A percentile compares a stretch with the other conserved stretches of the same genome.
Conservation (phyloP, 2,113 vertebrate species). For the Choloepus hoffmanni region DNA sequence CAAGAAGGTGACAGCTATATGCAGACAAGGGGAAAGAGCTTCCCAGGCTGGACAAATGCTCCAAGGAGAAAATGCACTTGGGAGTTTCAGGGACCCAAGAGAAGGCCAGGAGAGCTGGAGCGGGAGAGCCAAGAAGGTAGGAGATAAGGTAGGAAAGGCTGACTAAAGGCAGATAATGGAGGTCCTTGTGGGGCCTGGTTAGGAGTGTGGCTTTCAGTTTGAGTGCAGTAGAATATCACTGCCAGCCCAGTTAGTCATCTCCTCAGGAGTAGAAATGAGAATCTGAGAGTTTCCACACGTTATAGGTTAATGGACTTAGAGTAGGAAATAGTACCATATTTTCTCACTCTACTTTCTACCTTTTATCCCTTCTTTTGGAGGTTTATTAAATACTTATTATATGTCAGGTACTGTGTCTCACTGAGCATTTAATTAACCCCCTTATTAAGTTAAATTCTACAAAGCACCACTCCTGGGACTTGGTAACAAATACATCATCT, state of each 20-base stretch:
- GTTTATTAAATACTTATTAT: neutral
- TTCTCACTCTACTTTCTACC: neutral
- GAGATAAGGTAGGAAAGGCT: neutral
- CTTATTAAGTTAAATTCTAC: neutral
- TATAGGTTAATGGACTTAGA: neutral
- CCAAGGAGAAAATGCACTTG: neutral
- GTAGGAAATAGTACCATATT: neutral
- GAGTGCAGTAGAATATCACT: neutral
- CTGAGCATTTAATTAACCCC: neutral
- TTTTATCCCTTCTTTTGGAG: neutral
- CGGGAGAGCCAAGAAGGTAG: neutral
- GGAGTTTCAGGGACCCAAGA: neutral
- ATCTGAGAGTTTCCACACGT: neutral
- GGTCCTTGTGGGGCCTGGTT: neutral
- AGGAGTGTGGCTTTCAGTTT: neutral
- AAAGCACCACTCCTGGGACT: too few relatives aligned
- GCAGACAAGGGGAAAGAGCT: neutral
- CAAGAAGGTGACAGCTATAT: neutral
- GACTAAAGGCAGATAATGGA: fast-evolving
- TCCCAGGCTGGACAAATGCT: too few relatives aligned
- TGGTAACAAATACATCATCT: too few relatives aligned
- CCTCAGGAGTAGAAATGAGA: neutral
- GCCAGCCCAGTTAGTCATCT: neutral
- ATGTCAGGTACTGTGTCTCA: neutral
- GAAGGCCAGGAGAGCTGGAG: neutral